phyloP scores from a whole-genome alignment of 2,113 vertebrate species.

The Agelaius phoeniceus region DNA sequence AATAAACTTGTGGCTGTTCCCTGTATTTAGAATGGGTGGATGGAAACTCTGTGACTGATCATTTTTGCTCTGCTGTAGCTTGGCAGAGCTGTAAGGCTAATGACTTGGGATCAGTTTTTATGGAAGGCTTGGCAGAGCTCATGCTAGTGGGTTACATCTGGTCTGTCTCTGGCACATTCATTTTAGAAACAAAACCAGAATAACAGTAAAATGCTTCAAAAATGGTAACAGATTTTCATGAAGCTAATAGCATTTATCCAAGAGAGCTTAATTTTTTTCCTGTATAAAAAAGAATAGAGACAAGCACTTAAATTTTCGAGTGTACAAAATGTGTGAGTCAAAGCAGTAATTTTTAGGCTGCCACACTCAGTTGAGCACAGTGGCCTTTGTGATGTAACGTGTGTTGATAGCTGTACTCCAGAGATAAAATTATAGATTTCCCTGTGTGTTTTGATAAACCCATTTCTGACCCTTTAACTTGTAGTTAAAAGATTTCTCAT shows the following conservation, averaged over 20 bases:
- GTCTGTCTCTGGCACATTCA: neutral
- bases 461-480: neutral
- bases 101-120: neutral
- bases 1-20: neutral
- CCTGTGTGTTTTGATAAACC: rapidly evolving
- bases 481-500: neutral
- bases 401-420: neutral
- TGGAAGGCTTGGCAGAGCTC: neutral
- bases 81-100: neutral
- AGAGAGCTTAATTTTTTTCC: neutral
- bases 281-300: neutral
- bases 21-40: neutral
- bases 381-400: neutral
- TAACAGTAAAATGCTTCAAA: neutral
- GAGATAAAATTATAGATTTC: neutral
- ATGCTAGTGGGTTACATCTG: neutral
- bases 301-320: neutral
- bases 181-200: neutral
- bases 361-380: neutral
- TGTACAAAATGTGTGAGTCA: neutral
- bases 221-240: neutral
- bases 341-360: neutral
- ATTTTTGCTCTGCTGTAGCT: neutral
- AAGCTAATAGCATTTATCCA: neutral
- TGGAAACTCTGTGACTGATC: neutral